Base-by-base conservation (phyloP, 2,113 vertebrate genomes). In the Eulacestoma nigropectus region DNA sequence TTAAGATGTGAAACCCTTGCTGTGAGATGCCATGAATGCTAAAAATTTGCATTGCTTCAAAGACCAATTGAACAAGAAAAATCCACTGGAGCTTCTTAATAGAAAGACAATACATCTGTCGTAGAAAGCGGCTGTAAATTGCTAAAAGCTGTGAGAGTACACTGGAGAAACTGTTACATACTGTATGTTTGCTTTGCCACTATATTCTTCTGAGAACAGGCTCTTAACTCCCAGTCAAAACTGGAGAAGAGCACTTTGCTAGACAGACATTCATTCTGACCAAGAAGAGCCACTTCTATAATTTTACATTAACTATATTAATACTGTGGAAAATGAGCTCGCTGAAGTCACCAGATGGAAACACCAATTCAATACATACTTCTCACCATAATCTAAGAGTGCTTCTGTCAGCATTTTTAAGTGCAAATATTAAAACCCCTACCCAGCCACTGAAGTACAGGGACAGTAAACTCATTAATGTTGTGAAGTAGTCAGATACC, bases 11-110 rank as follows among this genome's bases (percentile, higher is more conserved):
- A 86, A 92, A 88, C 30, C 12, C 92, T 70, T 59, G 63, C 85
- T 90, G 70, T 57, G 72, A 93, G 41, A 95, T 57, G 59, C 50
- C 67, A 80, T 13, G 42, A 90, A 94, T 47, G 50, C 63, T 80
- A 69, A 92, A 94, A 90, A 80, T 77, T 50, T 67, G 46, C 83
- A 70, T 32, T 80, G 68, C 59, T 97, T 93, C 75, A 80, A 93
- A 94, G 67, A 76, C 32, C n/a, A 86, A 35, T 8, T 65, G 78
- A 90, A 70, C 11, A 90, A 95, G 89, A 90, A 93, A 92, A 88
- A 80, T 56, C 25, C 50, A 74, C 68, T 74, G 42, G 59, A 88
- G 42, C 46, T 93, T 67, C 46, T 93, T 92, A 86, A 86, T 47
- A 63, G 72, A 88, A 85, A 91, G 63, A 90, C 57, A 93, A 86